phyloP scores from a whole-genome alignment of 1,140 invertebrate species.

The Thereuonema tuberculata region DNA sequence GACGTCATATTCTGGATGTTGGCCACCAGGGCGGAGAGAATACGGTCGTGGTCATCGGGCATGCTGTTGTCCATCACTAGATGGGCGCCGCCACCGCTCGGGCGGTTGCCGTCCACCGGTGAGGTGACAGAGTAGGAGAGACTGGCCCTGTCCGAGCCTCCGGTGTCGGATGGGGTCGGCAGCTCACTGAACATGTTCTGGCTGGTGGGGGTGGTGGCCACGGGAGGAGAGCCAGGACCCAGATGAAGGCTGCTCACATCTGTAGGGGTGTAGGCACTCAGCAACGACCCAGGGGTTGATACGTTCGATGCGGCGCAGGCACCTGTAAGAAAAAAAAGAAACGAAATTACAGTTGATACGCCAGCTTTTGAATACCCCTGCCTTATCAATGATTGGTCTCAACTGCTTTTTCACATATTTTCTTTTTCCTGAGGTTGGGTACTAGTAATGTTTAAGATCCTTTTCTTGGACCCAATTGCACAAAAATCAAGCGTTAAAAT shows the following conservation, averaged over 20 bases:
- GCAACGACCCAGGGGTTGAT: constrained; percentile 5
- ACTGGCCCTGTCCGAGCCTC: neutral
- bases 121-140: neutral
- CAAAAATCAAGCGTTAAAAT: no score
- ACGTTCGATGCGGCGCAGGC: constrained; percentile 8
- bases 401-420: no score
- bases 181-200: constrained; percentile 4
- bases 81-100: neutral
- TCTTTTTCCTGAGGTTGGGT: no score
- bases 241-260: constrained; percentile 5
- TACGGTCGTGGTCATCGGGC: neutral
- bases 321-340: neutral
- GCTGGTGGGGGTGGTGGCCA: constrained; percentile 10
- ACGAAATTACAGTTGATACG: no score
- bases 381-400: no score
- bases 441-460: no score
- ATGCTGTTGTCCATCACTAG: neutral
- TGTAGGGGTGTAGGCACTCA: constrained; percentile 6
- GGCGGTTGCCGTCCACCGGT: neutral
- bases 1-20: constrained; percentile 12
- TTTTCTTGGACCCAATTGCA: no score
- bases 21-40: constrained; percentile 7
- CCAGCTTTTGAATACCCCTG: no score
- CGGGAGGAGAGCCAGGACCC: constrained; percentile 1
- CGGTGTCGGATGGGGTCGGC: neutral